phyloP scores from a whole-genome alignment of 2,113 vertebrate species.

The Thomomys bottae region DNA sequence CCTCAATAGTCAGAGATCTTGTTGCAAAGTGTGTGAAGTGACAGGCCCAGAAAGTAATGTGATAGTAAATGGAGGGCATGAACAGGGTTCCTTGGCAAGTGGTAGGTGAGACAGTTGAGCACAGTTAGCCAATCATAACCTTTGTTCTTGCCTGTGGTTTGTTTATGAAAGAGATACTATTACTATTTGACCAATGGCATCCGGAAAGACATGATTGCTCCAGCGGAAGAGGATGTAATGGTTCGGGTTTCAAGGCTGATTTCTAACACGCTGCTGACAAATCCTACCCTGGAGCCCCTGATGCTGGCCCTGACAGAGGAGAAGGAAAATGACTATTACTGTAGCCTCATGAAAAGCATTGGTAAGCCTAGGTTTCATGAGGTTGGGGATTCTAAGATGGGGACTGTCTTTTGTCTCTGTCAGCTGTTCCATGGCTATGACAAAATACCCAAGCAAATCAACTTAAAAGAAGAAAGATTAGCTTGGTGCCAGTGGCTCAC shows the following conservation, averaged over 20 bases:
- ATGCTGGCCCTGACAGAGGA: constrained; percentile 84
- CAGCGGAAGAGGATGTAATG: constrained; percentile 85
- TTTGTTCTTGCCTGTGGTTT: constrained; percentile 42
- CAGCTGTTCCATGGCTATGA: neutral
- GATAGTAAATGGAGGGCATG: neutral
- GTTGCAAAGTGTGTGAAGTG: neutral
- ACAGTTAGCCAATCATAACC: neutral
- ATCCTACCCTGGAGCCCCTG: constrained; percentile 75
- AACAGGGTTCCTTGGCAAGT: neutral
- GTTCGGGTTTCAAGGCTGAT: constrained; percentile 84
- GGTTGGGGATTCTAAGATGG: neutral
- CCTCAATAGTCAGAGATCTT: no score
- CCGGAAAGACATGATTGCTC: constrained; percentile 87
- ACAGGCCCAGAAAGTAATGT: neutral
- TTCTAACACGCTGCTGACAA: constrained; percentile 79
- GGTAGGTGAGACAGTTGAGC: neutral
- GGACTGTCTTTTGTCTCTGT: neutral
- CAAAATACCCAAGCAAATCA: neutral
- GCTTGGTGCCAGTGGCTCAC: no score
- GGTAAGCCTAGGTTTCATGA: constrained; percentile 83
- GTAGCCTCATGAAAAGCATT: constrained; percentile 89
- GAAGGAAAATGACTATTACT: constrained; percentile 85
- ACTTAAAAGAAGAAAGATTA: neutral
- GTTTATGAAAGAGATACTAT: constrained; percentile 88
- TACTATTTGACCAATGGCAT: constrained; percentile 90